Evolutionary conservation across 2,113 vertebrate species (phyloP), one percentile per base, ranked within the genome.

Genomic region (Toxostoma redivivum): DNA sequence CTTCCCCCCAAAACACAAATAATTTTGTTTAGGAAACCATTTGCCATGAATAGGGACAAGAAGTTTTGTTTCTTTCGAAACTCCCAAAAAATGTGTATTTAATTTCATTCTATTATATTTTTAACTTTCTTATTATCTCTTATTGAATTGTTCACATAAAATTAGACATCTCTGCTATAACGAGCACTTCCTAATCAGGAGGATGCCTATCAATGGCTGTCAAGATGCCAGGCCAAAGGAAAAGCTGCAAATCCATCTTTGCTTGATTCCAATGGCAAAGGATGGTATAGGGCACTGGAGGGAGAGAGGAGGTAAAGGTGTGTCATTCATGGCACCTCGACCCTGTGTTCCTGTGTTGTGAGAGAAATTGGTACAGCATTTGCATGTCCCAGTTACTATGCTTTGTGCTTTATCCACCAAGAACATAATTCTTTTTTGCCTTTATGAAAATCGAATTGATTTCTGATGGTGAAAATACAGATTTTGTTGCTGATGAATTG

Each of bases 391-490:
- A 50, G 35, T 88, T 80, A 42, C 61, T 51, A 17, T 76, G 44
- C 61, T 90, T 87, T 73, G 72, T 61, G 35, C 47, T 81, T 92
- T 30, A 22, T 60, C n/a, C 35, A 57, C 57, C 25, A 77, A 66
- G 60, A 91, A 33, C 31, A 4, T 64, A 71, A 66, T 72, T 90
- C 30, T 38, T 86, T 74, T 66, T 67, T 91, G 65, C 69, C 47
- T 78, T 78, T 79, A 31, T 89, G 73, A 91, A 89, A 91, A 94
- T 64, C 65, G 67, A 78, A 56, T 89, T 96, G 53, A 87, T 93
- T 93, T 87, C 66, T 67, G 44, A 19, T 2, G 4, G 71, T 83
- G 79, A 80, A 96, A 96, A 88, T 73, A 53, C 15, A 56, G 48
- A 78, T 94, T 73, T 80, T 15, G 9, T 61, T 81, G 47, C 56